A percentile compares a stretch with the other conserved stretches of the same genome.
Evolutionary conservation across 1,140 invertebrate genomes (phyloP).

Genomic region (Akabosia matsudoensis): DNA sequence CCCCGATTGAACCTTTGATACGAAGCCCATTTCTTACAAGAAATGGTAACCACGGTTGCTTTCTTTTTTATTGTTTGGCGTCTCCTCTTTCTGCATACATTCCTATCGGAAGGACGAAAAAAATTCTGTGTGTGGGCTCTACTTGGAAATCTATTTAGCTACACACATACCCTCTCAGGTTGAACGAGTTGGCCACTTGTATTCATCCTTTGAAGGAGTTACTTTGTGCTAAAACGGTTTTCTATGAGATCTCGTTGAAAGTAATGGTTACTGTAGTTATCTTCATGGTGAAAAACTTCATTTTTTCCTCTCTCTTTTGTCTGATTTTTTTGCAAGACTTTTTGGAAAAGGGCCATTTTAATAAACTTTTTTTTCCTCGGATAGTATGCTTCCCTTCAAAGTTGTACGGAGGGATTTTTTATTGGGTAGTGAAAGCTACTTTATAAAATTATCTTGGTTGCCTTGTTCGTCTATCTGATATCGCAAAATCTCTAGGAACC

Average conservation of each 20-base stretch:
- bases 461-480: too few relatives aligned
- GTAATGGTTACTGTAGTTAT: background rate
- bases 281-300: conserved; percentile 3
- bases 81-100: conserved; percentile 15
- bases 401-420: too few relatives aligned
- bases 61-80: conserved; percentile 7
- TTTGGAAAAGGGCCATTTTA: conserved; percentile 25
- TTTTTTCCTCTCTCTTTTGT: conserved; percentile 3
- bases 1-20: conserved; percentile 20
- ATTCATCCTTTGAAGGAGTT: too few relatives aligned
- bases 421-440: too few relatives aligned
- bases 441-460: too few relatives aligned
- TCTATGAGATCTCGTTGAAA: background rate
- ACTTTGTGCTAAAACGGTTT: too few relatives aligned
- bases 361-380: too few relatives aligned
- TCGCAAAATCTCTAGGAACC: too few relatives aligned
- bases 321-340: conserved; percentile 7
- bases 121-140: too few relatives aligned
- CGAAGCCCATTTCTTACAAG: conserved; percentile 15
- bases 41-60: background rate
- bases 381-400: too few relatives aligned
- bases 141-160: conserved; percentile 14
- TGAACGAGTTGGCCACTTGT: too few relatives aligned
- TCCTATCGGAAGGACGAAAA: background rate
- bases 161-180: too few relatives aligned